These are phyloP conservation scores for Drosophila anomelani DNA, from an alignment of 2,888 invertebrate species.

Conservation along the genomic window DNA sequence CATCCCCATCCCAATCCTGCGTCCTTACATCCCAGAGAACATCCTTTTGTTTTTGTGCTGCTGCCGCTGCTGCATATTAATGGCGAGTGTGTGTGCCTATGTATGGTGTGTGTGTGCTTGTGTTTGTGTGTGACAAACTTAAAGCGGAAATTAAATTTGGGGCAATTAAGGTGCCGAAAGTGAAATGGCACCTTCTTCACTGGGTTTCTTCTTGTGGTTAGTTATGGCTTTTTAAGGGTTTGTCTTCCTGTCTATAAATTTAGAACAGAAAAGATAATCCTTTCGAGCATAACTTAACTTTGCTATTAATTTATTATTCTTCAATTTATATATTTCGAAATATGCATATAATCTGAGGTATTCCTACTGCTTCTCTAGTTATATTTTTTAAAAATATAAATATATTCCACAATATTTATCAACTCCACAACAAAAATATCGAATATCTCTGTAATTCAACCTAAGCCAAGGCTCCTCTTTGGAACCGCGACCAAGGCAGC, in stretches of 20 bases:
- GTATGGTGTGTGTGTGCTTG: constrained; percentile 7
- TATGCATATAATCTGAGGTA: too few relatives aligned
- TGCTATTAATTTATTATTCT: too few relatives aligned
- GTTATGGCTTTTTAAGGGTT: constrained; percentile 8
- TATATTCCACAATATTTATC: not conserved
- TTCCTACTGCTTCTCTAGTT: too few relatives aligned
- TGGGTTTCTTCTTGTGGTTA: constrained; percentile 3
- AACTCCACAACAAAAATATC: too few relatives aligned
- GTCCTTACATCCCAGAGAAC: constrained; percentile 33
- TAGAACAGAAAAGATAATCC: too few relatives aligned
- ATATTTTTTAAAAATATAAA: not conserved
- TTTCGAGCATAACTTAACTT: too few relatives aligned
- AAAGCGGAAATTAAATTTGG: constrained; percentile 77
- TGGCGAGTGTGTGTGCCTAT: constrained; percentile 37
- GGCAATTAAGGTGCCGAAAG: constrained; percentile 62
- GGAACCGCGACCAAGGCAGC: not conserved
- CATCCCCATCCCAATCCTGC: constrained; percentile 9
- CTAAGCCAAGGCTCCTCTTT: too few relatives aligned
- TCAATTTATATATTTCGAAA: too few relatives aligned
- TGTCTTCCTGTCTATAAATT: not conserved
- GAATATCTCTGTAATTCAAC: too few relatives aligned
- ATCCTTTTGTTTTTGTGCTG: constrained; percentile 48
- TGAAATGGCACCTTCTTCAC: constrained; percentile 8
- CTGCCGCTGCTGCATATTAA: constrained; percentile 68
- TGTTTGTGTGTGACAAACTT: constrained; percentile 58